These are phyloP conservation scores for Aselliscus stoliczkanus DNA, from an alignment of 2,797 vertebrate genomes.

Conservation along the genomic window DNA sequence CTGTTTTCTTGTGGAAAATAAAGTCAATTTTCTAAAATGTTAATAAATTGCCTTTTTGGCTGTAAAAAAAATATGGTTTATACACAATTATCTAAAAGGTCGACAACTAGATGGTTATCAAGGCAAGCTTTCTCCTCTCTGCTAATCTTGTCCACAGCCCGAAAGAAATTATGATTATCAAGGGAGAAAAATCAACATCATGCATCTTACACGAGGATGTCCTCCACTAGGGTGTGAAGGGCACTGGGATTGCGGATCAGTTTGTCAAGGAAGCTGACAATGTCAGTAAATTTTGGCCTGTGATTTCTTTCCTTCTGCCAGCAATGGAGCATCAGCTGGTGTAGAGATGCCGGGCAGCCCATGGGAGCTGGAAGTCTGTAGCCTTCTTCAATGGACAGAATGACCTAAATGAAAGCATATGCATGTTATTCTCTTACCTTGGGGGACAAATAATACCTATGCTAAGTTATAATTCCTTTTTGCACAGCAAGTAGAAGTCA, in stretches of 20 bases:
- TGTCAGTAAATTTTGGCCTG: slow-evolving; percentile 94
- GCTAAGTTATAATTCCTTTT: neutral
- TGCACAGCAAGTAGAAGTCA: neutral
- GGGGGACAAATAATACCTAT: neutral
- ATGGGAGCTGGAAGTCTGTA: slow-evolving; percentile 97
- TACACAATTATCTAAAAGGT: neutral
- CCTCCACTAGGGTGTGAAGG: slow-evolving; percentile 92
- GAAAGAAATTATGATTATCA: neutral
- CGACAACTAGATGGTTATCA: neutral
- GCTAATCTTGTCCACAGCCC: neutral
- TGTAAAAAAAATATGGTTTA: slow-evolving; percentile 46
- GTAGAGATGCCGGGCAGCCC: slow-evolving; percentile 95
- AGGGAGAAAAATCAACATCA: neutral
- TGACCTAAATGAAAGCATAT: slow-evolving; percentile 85
- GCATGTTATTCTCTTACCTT: neutral
- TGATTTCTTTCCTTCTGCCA: slow-evolving; percentile 98
- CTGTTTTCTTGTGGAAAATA: slow-evolving; percentile 5
- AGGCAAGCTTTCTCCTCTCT: neutral
- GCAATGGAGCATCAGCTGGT: slow-evolving; percentile 97
- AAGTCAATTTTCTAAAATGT: neutral
- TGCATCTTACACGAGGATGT: slow-evolving; percentile 84
- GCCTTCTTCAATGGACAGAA: slow-evolving; percentile 97
- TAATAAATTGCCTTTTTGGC: neutral
- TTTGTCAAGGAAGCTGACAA: slow-evolving; percentile 95
- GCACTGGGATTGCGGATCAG: slow-evolving; percentile 95